These are phyloP conservation scores for Metacarcinus magister DNA, from an alignment of 2,888 invertebrate species.

Conservation along the genomic window DNA sequence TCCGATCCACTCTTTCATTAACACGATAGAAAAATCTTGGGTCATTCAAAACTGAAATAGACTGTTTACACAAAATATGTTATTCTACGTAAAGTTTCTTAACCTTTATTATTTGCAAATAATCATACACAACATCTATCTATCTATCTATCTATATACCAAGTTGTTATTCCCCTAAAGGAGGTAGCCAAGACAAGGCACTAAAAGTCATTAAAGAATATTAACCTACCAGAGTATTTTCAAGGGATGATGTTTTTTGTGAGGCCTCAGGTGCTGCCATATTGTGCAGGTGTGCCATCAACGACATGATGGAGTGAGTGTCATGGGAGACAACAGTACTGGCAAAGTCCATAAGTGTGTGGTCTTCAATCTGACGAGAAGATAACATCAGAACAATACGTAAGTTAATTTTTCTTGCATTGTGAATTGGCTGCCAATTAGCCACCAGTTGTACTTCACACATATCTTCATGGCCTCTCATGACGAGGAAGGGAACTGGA, in stretches of 20 bases:
- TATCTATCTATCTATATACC: too few relatives aligned
- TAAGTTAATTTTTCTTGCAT: background rate
- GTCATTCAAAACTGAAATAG: conserved; percentile 60
- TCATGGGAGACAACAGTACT: conserved; percentile 89
- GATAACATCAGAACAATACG: background rate
- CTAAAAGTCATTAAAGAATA: background rate
- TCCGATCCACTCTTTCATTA: conserved; percentile 59
- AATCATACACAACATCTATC: background rate
- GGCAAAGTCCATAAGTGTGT: conserved; percentile 90
- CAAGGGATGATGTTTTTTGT: background rate
- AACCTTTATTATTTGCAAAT: background rate
- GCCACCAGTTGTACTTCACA: background rate
- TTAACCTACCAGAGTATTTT: background rate
- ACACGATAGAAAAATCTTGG: conserved; percentile 67
- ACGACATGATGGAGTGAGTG: conserved; percentile 87
- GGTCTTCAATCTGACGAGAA: conserved; percentile 85
- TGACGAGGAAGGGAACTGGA: too few relatives aligned
- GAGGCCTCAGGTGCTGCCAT: conserved; percentile 81
- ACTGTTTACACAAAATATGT: conserved; percentile 47
- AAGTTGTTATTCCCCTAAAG: too few relatives aligned
- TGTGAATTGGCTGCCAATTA: background rate
- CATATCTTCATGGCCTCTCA: too few relatives aligned
- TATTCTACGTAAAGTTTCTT: background rate
- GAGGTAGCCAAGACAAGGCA: too few relatives aligned
- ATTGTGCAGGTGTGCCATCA: conserved; percentile 82